A percentile compares a stretch with the other conserved stretches of the same genome.
These are phyloP conservation scores for Heteromurus nitidus DNA, from an alignment of 2,888 invertebrate genomes.

Conservation along the genomic window DNA sequence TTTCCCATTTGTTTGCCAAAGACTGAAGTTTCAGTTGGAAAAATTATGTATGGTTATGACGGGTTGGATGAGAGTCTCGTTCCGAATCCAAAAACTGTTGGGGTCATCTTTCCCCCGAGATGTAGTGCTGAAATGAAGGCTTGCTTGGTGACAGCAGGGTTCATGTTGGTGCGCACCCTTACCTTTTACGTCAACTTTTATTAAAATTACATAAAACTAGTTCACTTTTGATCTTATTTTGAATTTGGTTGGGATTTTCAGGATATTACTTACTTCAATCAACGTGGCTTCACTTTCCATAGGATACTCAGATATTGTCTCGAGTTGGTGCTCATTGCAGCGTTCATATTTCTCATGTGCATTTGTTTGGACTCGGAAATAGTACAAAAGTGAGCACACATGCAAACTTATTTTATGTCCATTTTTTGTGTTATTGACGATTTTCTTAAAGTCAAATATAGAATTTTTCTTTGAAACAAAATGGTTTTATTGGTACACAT, in stretches of 20 bases:
- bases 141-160: slow-evolving; percentile 50
- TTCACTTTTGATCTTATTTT: not conserved
- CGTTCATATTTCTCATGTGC: not conserved
- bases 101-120: slow-evolving; percentile 59
- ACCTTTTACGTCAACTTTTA: not conserved
- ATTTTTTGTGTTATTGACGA: not conserved
- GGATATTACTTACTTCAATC: slow-evolving; percentile 50
- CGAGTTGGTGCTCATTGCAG: not conserved
- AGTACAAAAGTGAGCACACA: too few relatives aligned
- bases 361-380: too few relatives aligned
- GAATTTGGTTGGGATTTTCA: slow-evolving; percentile 29
- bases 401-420: too few relatives aligned
- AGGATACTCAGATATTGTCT: slow-evolving; percentile 17
- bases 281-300: slow-evolving; percentile 33
- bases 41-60: slow-evolving; percentile 58
- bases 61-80: slow-evolving; percentile 48
- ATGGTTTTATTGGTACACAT: too few relatives aligned
- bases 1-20: slow-evolving; percentile 43
- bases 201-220: not conserved
- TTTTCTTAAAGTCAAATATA: not conserved
- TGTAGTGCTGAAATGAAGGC: slow-evolving; percentile 56
- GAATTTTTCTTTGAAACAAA: not conserved
- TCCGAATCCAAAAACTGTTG: slow-evolving; percentile 48
- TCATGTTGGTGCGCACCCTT: slow-evolving; percentile 63
- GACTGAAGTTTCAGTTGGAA: slow-evolving; percentile 38